Evolutionary conservation across 2,797 vertebrate species (phyloP).

Genomic region (Pipistrellus pygmaeus): DNA sequence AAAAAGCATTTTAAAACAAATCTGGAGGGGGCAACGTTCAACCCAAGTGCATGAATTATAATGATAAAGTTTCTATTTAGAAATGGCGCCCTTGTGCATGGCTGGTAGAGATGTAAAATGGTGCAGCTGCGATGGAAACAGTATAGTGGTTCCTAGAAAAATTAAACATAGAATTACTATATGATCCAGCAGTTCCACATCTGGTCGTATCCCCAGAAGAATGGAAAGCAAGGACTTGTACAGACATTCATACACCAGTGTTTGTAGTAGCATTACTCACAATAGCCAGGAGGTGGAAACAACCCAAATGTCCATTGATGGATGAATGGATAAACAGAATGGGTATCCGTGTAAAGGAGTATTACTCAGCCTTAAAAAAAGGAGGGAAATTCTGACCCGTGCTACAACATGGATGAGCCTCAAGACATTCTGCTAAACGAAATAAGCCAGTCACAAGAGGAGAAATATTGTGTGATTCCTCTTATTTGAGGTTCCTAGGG

Average conservation of each 20-base stretch:
- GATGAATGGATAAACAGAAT: not conserved
- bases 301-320: not conserved
- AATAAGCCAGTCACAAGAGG: not conserved
- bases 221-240: not conserved
- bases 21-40: not conserved
- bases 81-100: not conserved
- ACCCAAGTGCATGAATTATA: not conserved
- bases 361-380: conserved; percentile 2
- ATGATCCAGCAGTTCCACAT: not conserved
- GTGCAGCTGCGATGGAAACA: not conserved
- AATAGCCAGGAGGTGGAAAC: not conserved
- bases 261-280: not conserved
- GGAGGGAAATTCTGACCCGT: not conserved
- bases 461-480: not conserved
- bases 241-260: not conserved
- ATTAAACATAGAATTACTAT: not conserved
- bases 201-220: not conserved
- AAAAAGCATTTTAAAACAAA: not conserved
- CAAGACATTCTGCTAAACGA: not conserved
- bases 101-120: not conserved
- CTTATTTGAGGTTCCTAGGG: not conserved
- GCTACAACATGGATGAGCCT: not conserved
- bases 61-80: not conserved
- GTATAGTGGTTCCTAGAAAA: not conserved
- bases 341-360: not conserved